These are phyloP conservation scores for Acridotheres tristis DNA, from an alignment of 2,797 vertebrate species.

Conservation along the genomic window DNA sequence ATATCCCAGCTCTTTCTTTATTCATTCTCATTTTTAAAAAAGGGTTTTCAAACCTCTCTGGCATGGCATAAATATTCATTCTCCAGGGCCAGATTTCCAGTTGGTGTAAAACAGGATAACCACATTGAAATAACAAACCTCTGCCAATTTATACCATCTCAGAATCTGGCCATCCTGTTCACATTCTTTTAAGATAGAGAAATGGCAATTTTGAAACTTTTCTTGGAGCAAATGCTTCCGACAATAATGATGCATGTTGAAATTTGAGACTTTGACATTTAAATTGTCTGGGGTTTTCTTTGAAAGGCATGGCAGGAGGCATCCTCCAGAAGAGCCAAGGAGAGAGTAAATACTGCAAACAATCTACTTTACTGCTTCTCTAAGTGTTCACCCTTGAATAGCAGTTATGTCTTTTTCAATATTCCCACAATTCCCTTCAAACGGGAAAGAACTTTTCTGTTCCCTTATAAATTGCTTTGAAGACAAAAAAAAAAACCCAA, in stretches of 20 bases:
- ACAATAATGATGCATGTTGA: conserved; percentile 44
- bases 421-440: conserved; percentile 24
- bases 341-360: conserved; percentile 40
- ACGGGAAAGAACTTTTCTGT: neutral
- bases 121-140: neutral
- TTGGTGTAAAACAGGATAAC: conserved; percentile 41
- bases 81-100: conserved; percentile 38
- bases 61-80: conserved; percentile 59
- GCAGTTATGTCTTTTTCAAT: conserved; percentile 36
- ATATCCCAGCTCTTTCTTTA: conserved; percentile 54
- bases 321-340: conserved; percentile 21
- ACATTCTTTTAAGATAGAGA: neutral
- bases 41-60: conserved; percentile 20
- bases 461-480: conserved; percentile 15
- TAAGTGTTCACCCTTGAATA: neutral
- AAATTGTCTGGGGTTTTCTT: conserved; percentile 46
- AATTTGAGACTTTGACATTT: conserved; percentile 58
- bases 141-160: conserved; percentile 36
- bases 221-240: conserved; percentile 51
- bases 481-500: conserved; percentile 20
- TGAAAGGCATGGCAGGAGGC: conserved; percentile 49
- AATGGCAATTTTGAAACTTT: conserved; percentile 50
- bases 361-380: conserved; percentile 33
- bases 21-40: conserved; percentile 28
- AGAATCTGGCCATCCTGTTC: conserved; percentile 54